These are phyloP conservation scores for Argentina silus DNA, from an alignment of 2,797 vertebrate genomes.

Conservation along the genomic window DNA sequence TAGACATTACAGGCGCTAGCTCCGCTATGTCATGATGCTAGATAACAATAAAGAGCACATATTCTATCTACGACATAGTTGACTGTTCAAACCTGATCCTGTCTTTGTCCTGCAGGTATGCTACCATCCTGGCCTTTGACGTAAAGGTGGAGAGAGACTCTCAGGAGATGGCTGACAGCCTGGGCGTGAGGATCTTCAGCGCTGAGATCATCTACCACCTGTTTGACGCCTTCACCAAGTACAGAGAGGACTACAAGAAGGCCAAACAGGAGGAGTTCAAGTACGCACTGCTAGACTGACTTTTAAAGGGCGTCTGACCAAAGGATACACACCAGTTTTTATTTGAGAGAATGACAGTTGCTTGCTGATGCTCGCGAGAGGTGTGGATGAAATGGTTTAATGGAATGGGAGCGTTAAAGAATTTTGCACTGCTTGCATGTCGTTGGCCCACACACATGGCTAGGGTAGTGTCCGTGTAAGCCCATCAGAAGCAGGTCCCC, in stretches of 20 bases:
- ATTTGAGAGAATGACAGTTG: neutral
- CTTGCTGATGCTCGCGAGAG: neutral
- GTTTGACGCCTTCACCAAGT: constrained; percentile 98
- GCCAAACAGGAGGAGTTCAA: constrained; percentile 99
- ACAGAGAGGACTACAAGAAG: constrained; percentile 97
- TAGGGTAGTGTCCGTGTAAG: no score
- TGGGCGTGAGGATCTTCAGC: constrained; percentile 94
- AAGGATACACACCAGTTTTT: neutral
- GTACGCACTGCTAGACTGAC: constrained; percentile 70
- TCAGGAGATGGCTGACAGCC: constrained; percentile 96
- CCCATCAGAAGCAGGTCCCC: no score
- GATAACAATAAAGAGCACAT: no score
- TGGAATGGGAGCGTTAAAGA: no score
- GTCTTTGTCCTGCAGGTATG: constrained; percentile 77
- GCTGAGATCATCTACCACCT: constrained; percentile 99
- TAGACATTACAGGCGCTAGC: no score
- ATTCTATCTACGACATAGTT: no score
- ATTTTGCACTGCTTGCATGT: no score
- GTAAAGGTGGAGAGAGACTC: constrained; percentile 95
- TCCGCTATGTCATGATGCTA: no score
- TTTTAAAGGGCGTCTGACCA: neutral
- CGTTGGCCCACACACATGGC: no score
- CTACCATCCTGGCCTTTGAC: constrained; percentile 95
- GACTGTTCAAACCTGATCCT: neutral
- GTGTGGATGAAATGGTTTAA: no score